Percentiles rank a stretch among this genome's conserved stretches.
Conservation (phyloP, 1,140 invertebrate species). For the Drosophila neocordata region DNA sequence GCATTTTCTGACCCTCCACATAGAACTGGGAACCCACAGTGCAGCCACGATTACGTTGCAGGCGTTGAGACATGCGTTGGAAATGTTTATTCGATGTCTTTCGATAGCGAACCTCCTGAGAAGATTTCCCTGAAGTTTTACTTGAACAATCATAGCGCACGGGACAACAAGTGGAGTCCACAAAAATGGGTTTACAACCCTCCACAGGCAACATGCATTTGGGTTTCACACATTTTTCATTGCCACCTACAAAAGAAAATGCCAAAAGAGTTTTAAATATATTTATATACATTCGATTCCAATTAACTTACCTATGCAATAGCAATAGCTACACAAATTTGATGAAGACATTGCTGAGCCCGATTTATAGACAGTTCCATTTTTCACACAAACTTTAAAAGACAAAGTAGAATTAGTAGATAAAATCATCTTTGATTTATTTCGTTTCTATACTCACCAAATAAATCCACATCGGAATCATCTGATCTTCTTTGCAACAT, state of each 20-base stretch:
- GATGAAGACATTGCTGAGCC: constrained; percentile 93
- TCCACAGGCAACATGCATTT: constrained; percentile 90
- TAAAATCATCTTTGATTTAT: background rate
- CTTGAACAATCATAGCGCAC: constrained; percentile 91
- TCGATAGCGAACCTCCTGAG: constrained; percentile 67
- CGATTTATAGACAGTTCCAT: constrained; percentile 81
- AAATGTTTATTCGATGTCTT: constrained; percentile 79
- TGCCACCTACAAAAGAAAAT: constrained; percentile 83
- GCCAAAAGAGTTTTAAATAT: background rate
- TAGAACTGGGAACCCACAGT: constrained; percentile 86
- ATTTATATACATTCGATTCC: background rate
- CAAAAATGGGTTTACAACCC: constrained; percentile 88
- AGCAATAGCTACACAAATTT: constrained; percentile 93
- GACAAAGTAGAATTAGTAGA: background rate
- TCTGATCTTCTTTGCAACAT: constrained; percentile 74
- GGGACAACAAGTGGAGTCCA: constrained; percentile 91
- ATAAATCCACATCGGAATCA: constrained; percentile 74
- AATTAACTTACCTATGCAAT: constrained; percentile 86
- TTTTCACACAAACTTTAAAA: constrained; percentile 74
- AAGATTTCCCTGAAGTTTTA: constrained; percentile 81
- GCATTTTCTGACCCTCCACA: constrained; percentile 90
- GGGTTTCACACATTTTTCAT: constrained; percentile 90
- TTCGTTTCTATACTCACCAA: constrained; percentile 44
- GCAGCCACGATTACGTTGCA: constrained; percentile 84
- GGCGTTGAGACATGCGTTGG: constrained; percentile 70